These are phyloP conservation scores for Drosophila kokeensis DNA, from an alignment of 2,888 invertebrate genomes.

Conservation along the genomic window DNA sequence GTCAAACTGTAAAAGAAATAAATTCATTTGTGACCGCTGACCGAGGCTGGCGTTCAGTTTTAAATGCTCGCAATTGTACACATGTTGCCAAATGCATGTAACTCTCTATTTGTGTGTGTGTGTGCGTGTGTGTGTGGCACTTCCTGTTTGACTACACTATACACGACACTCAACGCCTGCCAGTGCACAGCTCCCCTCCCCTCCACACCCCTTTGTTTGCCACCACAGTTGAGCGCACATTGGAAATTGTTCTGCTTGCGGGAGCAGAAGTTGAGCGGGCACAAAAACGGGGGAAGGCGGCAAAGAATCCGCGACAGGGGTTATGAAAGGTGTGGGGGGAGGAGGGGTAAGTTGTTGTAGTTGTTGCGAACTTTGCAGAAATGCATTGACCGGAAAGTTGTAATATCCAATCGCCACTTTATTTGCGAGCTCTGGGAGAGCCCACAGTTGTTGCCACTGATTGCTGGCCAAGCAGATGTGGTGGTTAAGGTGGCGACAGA, in stretches of 20 bases:
- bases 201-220: conserved; percentile 36
- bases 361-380: conserved; percentile 77
- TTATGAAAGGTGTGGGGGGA: background rate
- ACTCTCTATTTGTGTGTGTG: background rate
- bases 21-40: conserved; percentile 75
- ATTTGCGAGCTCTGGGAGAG: conserved; percentile 52
- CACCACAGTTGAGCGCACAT: conserved; percentile 78
- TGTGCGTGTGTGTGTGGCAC: conserved; percentile 38
- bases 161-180: conserved; percentile 48
- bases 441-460: conserved; percentile 32
- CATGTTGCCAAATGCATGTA: conserved; percentile 56
- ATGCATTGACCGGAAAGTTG: conserved; percentile 80
- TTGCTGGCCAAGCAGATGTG: conserved; percentile 22
- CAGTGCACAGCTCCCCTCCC: conserved; percentile 1
- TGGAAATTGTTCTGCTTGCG: conserved; percentile 77
- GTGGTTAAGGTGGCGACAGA: background rate
- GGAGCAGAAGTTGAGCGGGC: conserved; percentile 63
- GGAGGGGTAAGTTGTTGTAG: conserved; percentile 14
- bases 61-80: conserved; percentile 66
- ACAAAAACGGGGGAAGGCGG: background rate
- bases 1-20: conserved; percentile 65
- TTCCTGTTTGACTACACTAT: conserved; percentile 66
- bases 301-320: background rate
- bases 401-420: conserved; percentile 80
- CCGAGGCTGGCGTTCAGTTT: conserved; percentile 70